Evolutionary conservation across 2,797 vertebrate genomes (phyloP).

Genomic region (Mormyrus hasselquistii): DNA sequence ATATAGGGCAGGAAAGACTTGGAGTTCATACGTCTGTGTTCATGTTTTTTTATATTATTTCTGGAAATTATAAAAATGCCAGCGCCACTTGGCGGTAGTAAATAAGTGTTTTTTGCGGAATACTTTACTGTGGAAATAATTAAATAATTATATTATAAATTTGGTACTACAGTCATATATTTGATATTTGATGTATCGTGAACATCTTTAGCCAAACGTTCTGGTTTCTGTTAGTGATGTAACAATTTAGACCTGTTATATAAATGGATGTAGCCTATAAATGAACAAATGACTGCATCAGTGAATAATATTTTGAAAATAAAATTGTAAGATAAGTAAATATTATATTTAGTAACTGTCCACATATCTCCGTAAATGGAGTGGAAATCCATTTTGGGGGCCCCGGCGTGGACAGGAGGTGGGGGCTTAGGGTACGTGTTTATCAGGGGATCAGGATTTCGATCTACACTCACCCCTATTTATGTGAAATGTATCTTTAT

Average conservation of each 20-base stretch:
- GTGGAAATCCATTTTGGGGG: neutral
- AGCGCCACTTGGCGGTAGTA: neutral
- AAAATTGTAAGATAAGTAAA: neutral
- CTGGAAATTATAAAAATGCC: neutral
- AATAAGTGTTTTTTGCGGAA: neutral
- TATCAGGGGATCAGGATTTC: neutral
- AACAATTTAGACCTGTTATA: neutral
- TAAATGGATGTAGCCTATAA: neutral
- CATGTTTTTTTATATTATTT: neutral
- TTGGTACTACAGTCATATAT: neutral
- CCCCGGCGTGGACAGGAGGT: neutral
- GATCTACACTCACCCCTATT: neutral
- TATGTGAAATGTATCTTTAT: neutral
- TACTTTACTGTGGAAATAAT: neutral
- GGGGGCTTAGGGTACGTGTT: neutral
- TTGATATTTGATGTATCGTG: neutral
- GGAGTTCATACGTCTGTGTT: neutral
- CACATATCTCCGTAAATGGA: neutral
- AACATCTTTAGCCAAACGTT: neutral
- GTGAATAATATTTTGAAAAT: neutral
- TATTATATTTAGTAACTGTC: neutral
- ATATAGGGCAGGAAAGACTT: neutral
- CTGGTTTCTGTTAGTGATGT: neutral
- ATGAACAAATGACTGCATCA: neutral
- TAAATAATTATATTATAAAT: neutral